phyloP scores from a whole-genome alignment of 2,888 invertebrate genomes.

The Drosophila neotestacea region DNA sequence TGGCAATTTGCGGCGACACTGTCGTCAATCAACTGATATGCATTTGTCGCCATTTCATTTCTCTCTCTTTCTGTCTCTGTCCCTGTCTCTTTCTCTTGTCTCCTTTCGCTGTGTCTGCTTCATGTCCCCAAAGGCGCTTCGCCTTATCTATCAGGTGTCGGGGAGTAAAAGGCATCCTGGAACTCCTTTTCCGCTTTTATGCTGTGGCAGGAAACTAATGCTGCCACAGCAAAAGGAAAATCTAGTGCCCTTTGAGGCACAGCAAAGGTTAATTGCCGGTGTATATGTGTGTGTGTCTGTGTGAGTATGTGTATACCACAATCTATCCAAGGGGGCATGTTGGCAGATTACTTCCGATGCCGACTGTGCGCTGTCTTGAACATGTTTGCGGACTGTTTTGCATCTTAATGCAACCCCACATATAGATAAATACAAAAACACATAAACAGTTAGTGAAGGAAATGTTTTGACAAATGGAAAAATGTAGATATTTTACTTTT shows the following conservation, averaged over 20 bases:
- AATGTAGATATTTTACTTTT: no score
- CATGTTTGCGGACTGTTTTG: conserved; percentile 10
- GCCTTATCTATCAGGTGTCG: conserved; percentile 8
- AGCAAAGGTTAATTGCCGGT: conserved; percentile 21
- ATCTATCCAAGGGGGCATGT: background rate
- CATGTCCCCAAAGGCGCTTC: background rate
- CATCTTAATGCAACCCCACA: conserved; percentile 33
- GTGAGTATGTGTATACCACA: background rate
- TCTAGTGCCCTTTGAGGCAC: conserved; percentile 21
- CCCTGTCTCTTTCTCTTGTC: background rate
- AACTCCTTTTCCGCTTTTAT: conserved; percentile 22
- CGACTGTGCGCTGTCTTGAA: conserved; percentile 10
- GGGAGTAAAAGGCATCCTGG: conserved; percentile 4
- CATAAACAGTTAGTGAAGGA: background rate
- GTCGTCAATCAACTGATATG: conserved; percentile 61
- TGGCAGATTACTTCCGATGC: conserved; percentile 41
- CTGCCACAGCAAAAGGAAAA: conserved; percentile 32
- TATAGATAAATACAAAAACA: conserved; percentile 11
- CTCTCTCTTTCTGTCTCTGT: background rate
- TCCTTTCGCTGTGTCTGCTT: conserved; percentile 33
- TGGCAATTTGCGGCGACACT: conserved; percentile 60
- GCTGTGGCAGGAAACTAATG: conserved; percentile 39
- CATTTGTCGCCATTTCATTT: conserved; percentile 42
- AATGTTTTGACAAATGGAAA: no score
- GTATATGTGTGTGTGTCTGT: conserved; percentile 7